Base-by-base conservation (phyloP, 23 tunicate species). In the Ciona savignyi region DNA sequence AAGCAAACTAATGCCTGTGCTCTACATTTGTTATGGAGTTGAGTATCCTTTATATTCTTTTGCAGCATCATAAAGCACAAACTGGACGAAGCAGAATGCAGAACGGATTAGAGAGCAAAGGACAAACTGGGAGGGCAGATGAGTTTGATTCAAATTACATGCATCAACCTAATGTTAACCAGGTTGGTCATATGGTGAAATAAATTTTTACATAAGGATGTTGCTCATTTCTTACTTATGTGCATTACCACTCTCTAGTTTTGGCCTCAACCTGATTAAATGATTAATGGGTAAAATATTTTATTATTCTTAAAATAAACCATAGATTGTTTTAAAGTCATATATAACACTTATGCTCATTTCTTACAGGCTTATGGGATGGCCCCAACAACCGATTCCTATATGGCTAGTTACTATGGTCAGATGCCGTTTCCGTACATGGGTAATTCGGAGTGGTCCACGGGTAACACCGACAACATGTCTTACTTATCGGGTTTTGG, bases 341-440 rank as follows among this genome's bases (percentile, higher is more conserved):
- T n/a, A n/a, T n/a, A n/a, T n/a, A n/a, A n/a, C n/a, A n/a, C n/a
- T n/a, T n/a, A n/a, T 70, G 33, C 32, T 70, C n/a, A n/a, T n/a
- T n/a, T n/a, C 32, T 35, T 65, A 6, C 30, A 82, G 87, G 61
- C 78, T 65, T 82, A 82, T 82, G 87, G 87, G 25, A 82, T 82
- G 80, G 75, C 87, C 21, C 87, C 83, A 31, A 75, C 96, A 19
- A 81, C 77, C 29, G 96, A 88, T 29, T 77, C 83, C 23, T 88
- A 75, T 74, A 77, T 88, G 70, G 87, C 83, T 66, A 88, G 83
- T 70, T 88, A 81, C 62, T 88, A 88, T 78, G 96, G 96, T 15
- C 96, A 88, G 77, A 88, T 88, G 87, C 64, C 87, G 25, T 88
- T 81, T 73, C 96, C 96, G 0, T 88, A 88, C 72, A 82, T 88